Evolutionary conservation across 1,140 invertebrate genomes (phyloP), one percentile per base, ranked within the genome.

Genomic region (Coelopa frigida): DNA sequence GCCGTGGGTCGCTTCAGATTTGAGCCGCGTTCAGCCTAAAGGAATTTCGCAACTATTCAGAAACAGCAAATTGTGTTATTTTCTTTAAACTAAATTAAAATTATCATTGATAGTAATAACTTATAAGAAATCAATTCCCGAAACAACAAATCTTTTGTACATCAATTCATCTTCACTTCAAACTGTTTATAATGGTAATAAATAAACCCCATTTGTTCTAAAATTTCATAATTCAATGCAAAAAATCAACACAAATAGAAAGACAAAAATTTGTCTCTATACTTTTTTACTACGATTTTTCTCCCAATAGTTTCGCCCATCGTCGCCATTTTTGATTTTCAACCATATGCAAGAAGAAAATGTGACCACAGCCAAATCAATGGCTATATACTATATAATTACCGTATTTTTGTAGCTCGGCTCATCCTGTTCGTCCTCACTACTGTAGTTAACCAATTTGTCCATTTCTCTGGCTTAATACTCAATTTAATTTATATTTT

Each of bases 381-480:
- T 38, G 36, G 15, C 36, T 44, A 38, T 48, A 36, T 49, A 39
- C 10, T n/a, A 32, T 6, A 52, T 63, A 66, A 58, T 66, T 67
- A 66, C 65, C 51, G 68, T 57, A 44, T 61, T 58, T 33, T 68
- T 61, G 26, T 71, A 66, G 31, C 51, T 50, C 33, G 45, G 31
- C 14, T 66, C 63, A 8, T 80, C 77, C 55, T 72, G 72, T 37
- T 79, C 77, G 55, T 80, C 78, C 50, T 80, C 78, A 55, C 78
- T 80, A 31, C 77, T 78, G 55, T 80, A 80, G 51, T 75, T 76
- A 36, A 78, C 68, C 33, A 80, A 59, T 33, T 75, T 76, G 61
- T 80, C 75, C 78, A 80, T 80, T n/a, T n/a, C n/a, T n/a, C n/a
- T n/a, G n/a, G n/a, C n/a, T n/a, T n/a, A n/a, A n/a, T n/a, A n/a